Evolutionary conservation across 2,113 vertebrate species (phyloP).

Genomic region (Podilymbus podiceps): DNA sequence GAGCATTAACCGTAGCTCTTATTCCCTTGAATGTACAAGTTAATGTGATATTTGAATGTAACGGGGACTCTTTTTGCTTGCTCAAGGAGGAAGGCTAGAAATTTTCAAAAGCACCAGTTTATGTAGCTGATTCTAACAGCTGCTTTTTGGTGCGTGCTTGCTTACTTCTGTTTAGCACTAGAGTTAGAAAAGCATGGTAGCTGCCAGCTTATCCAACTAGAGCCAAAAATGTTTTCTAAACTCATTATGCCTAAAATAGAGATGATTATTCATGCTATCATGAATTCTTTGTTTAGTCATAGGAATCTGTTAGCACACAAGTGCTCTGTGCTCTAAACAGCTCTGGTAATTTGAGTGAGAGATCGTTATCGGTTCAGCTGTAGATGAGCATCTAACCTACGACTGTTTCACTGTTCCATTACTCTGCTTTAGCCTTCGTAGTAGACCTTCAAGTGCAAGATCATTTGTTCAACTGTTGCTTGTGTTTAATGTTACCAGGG

Average conservation of each 20-base stretch:
- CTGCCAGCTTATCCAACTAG: not conserved
- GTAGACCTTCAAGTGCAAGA: not conserved
- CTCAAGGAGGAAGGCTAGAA: not conserved
- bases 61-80: not conserved
- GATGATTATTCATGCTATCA: conserved; percentile 1
- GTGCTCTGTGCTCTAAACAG: not conserved
- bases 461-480: not conserved
- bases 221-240: conserved; percentile 24
- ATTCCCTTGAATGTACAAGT: not conserved
- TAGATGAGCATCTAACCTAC: not conserved
- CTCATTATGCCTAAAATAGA: conserved; percentile 27
- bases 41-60: not conserved
- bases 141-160: not conserved
- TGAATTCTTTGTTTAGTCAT: conserved; percentile 2
- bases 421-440: not conserved
- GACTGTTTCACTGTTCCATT: not conserved
- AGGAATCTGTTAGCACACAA: not conserved
- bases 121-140: not conserved
- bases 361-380: not conserved
- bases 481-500: conserved; percentile 67
- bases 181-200: not conserved
- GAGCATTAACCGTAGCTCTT: not conserved
- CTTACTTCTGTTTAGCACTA: not conserved
- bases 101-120: not conserved
- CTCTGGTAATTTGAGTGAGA: not conserved